These are phyloP conservation scores for Crematogaster levior DNA, from an alignment of 2,888 invertebrate species.

Conservation along the genomic window DNA sequence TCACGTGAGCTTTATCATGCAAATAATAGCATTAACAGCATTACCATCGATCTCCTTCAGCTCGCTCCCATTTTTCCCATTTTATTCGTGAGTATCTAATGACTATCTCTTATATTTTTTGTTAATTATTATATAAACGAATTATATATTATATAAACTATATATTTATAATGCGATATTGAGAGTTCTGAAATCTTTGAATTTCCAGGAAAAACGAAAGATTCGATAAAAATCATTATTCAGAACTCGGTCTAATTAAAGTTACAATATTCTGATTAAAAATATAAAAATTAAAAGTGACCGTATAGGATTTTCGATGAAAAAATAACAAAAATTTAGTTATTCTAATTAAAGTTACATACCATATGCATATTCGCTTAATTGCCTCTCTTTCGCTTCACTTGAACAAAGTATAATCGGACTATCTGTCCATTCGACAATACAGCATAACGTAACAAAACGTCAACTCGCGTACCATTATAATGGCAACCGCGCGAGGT, in stretches of 20 bases:
- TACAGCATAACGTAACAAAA: background rate
- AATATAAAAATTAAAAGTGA: too few relatives aligned
- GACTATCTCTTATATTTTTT: background rate
- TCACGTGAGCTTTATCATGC: conserved; percentile 30
- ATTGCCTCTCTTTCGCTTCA: background rate
- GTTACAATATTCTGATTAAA: too few relatives aligned
- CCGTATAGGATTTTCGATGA: too few relatives aligned
- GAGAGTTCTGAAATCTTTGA: background rate
- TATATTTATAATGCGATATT: background rate
- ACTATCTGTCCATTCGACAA: background rate
- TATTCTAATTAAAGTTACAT: too few relatives aligned
- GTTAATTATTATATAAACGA: background rate
- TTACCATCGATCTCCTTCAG: conserved; percentile 31
- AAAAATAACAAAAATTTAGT: too few relatives aligned
- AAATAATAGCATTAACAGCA: conserved; percentile 24
- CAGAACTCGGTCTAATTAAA: background rate
- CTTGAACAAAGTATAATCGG: background rate
- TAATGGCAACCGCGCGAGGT: background rate
- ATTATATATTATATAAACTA: too few relatives aligned
- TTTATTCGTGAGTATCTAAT: background rate
- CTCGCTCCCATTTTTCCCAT: background rate
- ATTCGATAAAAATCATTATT: background rate
- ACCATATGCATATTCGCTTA: background rate
- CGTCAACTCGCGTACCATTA: background rate
- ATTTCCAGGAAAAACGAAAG: background rate